Evolutionary conservation across 1,140 invertebrate genomes (phyloP), one percentile per base, ranked within the genome.

Genomic region (Holcopasites calliopsidis): DNA sequence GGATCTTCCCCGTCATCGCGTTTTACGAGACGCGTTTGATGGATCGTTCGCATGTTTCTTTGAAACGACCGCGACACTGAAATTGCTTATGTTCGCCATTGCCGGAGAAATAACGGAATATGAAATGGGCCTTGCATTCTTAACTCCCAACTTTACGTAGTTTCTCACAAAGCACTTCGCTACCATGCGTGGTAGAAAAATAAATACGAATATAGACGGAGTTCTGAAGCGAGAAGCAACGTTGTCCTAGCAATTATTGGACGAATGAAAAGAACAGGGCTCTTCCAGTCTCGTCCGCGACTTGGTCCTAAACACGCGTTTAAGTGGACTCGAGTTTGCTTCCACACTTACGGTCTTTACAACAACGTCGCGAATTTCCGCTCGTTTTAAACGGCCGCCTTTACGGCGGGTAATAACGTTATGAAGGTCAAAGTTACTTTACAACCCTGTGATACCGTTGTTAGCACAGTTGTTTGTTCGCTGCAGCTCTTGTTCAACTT

Each of bases 241-340:
- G 49, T 66, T 68, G 13, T 54, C 31, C 13, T 11, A 13, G n/a
- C 75, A 70, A 79, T 81, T 70, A 66, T 79, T 75, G 47, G 18
- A n/a, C 35, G 57, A 79, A 26, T 79, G 65, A 75, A 81, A 40
- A 49, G 61, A 11, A 35, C 5, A 38, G 13, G 16, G 13, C 21
- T 33, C 40, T 40, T 31, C 28, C 33, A 38, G 31, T 21, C 64
- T 50, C 6, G 33, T 49, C 33, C 33, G 8, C 1, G 50, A 4
- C 21, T 13, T 18, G 26, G 18, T 44, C 5, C 33, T 58, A 33
- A 35, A 13, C 40, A 50, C 35, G 23, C 28, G 62, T 47, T 55
- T 55, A 55, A 23, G 16, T 13, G 26, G 7, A 4, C 11, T 18
- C 21, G 18, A 11, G 21, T 26, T 8, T 16, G 3, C 33, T 1